These are phyloP conservation scores for Rhinoraja longicauda DNA, from an alignment of 2,797 vertebrate genomes.

Conservation along the genomic window DNA sequence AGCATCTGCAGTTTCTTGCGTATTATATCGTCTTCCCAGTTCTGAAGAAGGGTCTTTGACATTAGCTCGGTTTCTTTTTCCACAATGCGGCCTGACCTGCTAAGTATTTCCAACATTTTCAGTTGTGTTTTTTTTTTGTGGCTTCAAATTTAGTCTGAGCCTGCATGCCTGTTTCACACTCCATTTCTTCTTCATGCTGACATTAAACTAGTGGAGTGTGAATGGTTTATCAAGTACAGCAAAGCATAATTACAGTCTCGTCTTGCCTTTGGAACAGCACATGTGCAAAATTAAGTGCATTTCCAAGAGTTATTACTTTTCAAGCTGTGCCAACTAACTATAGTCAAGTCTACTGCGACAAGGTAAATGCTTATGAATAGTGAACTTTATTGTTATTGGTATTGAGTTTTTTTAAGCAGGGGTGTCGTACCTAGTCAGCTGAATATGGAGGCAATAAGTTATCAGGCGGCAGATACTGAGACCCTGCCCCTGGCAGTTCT, in stretches of 20 bases:
- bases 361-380: not conserved
- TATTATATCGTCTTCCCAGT: too few relatives aligned
- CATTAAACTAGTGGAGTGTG: not conserved
- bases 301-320: not conserved
- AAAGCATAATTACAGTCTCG: not conserved
- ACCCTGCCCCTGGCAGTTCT: too few relatives aligned
- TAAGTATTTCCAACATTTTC: too few relatives aligned
- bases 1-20: too few relatives aligned
- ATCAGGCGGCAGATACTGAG: not conserved
- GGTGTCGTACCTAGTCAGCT: not conserved
- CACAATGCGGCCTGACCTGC: too few relatives aligned
- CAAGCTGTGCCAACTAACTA: not conserved
- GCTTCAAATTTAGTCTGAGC: not conserved
- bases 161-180: not conserved
- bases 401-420: not conserved
- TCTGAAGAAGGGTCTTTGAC: too few relatives aligned
- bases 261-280: not conserved
- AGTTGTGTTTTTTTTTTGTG: too few relatives aligned
- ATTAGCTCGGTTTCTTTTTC: too few relatives aligned
- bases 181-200: too few relatives aligned
- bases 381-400: not conserved
- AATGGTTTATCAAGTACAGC: not conserved
- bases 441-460: not conserved
- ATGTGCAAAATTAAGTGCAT: not conserved
- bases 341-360: not conserved